Percentiles rank a stretch among this genome's conserved stretches.
Evolutionary conservation across 2,113 vertebrate genomes (phyloP).

Genomic region (Pionites leucogaster): DNA sequence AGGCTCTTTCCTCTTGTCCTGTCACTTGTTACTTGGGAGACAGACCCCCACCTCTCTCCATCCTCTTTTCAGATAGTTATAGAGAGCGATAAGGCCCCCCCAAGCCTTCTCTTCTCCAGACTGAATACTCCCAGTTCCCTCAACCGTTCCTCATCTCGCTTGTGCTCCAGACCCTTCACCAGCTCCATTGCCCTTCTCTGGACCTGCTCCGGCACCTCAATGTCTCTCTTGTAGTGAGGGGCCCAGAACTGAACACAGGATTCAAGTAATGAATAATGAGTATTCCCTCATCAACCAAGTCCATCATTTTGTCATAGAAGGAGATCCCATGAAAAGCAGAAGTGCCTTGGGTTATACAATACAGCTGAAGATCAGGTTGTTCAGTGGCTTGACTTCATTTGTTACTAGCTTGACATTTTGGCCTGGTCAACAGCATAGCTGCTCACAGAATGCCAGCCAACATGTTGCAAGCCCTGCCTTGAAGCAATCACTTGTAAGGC

Average conservation of each 20-base stretch:
- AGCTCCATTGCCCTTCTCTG: background rate
- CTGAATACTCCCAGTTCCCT: background rate
- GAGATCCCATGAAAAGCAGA: background rate
- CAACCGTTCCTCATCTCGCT: background rate
- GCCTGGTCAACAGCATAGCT: background rate
- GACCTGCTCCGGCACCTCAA: background rate
- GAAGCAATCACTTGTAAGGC: constrained; percentile 32
- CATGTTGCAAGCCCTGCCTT: background rate
- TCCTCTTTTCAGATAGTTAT: background rate
- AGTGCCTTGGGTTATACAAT: background rate
- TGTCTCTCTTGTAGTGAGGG: background rate
- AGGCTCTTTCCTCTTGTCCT: background rate
- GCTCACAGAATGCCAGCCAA: background rate
- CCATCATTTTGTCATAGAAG: background rate
- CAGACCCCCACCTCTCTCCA: background rate
- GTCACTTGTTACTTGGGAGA: background rate
- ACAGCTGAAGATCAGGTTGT: background rate
- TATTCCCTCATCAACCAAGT: background rate
- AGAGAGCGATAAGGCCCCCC: background rate
- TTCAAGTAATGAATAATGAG: background rate
- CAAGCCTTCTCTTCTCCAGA: background rate
- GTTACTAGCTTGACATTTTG: background rate
- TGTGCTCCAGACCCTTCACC: background rate
- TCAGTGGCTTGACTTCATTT: background rate
- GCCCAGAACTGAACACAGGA: background rate